Base-by-base conservation (phyloP, 2,888 invertebrate genomes). In the Epinotia demarniana region DNA sequence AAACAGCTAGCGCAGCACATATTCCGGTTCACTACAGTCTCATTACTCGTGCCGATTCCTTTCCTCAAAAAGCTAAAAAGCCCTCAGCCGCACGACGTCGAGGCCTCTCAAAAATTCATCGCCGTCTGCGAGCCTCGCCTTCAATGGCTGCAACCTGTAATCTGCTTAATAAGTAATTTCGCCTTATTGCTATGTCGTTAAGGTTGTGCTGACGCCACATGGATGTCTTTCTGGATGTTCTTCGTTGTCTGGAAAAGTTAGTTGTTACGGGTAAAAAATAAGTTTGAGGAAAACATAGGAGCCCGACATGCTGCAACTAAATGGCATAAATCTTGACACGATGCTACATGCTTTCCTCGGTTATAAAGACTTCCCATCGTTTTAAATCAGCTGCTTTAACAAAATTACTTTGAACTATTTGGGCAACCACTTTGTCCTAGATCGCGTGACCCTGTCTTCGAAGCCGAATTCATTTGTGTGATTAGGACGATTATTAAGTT, bases 61-160 rank as follows among this genome's bases (percentile, higher is more conserved):
- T 60, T 60, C 60, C 60, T 27, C 23, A 23, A 60, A 60, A 60
- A 13, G 60, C 60, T 60, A 27, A 60, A 60, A 27, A 23, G 23
- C 27, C 23, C 60, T 19, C 57, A 12, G 12, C 27, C 13, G 19
- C 60, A 39, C 46, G 58, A 63, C 70, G 70, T 74, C 63, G 68
- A 63, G 74, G 60, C 72, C 77, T 75, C 77, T 77, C 74, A 77
- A 77, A 75, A 77, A 77, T 77, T 77, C 77, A 77, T 77, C 77
- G 77, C 70, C 74, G 77, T 77, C 77, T 77, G 70, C 66, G 58
- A 33, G 27, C 57, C 19, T n/a, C 64, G 46, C 33, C 46, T 19
- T 19, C 43, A 23, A 19, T 43, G 64, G 39, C 43, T 16, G 49
- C 27, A 63, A 49, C 46, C 64, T 64, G 70, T 76, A 76, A 76